Conservation (phyloP, 2,888 invertebrate species). For the Microctonus hyperodae region DNA sequence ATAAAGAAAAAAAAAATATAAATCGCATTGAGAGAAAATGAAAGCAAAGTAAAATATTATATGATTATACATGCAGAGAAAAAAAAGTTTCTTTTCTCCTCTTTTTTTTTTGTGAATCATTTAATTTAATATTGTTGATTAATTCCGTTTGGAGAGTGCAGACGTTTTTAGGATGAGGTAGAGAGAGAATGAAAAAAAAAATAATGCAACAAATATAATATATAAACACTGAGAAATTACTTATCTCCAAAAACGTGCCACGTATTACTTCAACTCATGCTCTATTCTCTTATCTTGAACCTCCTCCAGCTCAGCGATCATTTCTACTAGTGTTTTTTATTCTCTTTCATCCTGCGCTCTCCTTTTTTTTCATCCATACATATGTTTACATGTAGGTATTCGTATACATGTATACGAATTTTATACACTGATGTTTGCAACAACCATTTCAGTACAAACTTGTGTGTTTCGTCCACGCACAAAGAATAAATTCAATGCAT, state of each 20-base stretch:
- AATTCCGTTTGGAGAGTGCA: no score
- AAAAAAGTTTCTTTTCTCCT: no score
- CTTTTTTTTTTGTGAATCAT: no score
- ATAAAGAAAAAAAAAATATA: neutral
- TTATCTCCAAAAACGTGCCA: slow-evolving; percentile 41
- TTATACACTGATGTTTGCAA: no score
- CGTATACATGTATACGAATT: no score
- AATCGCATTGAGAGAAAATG: no score
- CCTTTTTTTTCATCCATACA: neutral
- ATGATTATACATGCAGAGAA: no score
- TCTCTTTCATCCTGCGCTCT: neutral
- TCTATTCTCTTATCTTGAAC: slow-evolving; percentile 21
- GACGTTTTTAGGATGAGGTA: no score
- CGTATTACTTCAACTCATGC: slow-evolving; percentile 37
- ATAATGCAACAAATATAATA: neutral
- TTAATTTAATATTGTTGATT: no score
- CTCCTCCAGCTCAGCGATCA: slow-evolving; percentile 25
- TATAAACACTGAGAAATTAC: slow-evolving; percentile 16
- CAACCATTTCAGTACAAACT: slow-evolving; percentile 13
- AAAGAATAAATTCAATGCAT: slow-evolving; percentile 8
- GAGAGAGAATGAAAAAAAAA: no score
- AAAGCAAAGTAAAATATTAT: neutral
- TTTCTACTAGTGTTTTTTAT: neutral
- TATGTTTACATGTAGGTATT: neutral
- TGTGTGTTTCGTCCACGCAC: slow-evolving; percentile 29